phyloP scores from a whole-genome alignment of 2,797 vertebrate species.

The Danio aesculapii region DNA sequence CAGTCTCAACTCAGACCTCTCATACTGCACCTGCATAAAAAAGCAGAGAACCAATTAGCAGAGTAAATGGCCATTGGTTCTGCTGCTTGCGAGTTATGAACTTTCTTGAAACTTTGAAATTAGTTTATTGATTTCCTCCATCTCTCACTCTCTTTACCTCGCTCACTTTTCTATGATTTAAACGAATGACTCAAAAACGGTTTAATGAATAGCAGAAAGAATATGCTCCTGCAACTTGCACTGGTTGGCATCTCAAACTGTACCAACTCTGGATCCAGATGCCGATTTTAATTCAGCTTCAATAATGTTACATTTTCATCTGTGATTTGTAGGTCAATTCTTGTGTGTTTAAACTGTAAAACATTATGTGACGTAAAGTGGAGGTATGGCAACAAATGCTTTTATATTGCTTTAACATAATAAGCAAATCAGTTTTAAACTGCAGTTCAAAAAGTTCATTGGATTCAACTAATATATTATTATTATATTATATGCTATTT shows the following conservation, averaged over 20 bases:
- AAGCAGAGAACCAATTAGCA: constrained; percentile 67
- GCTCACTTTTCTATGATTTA: constrained; percentile 30
- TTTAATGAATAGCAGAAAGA: constrained; percentile 9
- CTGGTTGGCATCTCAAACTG: neutral
- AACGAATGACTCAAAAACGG: constrained; percentile 13
- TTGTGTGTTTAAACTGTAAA: no score
- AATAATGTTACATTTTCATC: neutral
- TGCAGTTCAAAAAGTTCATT: no score
- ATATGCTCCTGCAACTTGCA: neutral
- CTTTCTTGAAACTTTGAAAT: constrained; percentile 70
- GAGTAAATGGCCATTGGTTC: constrained; percentile 59
- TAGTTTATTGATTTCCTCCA: constrained; percentile 69
- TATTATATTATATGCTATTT: no score
- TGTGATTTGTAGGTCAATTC: no score
- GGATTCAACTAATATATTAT: no score
- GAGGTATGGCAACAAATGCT: no score
- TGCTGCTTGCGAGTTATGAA: constrained; percentile 60
- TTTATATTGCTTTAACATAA: no score
- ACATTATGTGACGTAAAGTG: no score
- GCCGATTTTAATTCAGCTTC: neutral
- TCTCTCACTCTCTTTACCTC: neutral
- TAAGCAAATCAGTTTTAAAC: no score
- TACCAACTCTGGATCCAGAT: neutral
- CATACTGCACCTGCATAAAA: constrained; percentile 54
- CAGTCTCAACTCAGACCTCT: constrained; percentile 19